Evolutionary conservation across 2,797 vertebrate genomes (phyloP), one percentile per base, ranked within the genome.

Genomic region (Falco concolor): DNA sequence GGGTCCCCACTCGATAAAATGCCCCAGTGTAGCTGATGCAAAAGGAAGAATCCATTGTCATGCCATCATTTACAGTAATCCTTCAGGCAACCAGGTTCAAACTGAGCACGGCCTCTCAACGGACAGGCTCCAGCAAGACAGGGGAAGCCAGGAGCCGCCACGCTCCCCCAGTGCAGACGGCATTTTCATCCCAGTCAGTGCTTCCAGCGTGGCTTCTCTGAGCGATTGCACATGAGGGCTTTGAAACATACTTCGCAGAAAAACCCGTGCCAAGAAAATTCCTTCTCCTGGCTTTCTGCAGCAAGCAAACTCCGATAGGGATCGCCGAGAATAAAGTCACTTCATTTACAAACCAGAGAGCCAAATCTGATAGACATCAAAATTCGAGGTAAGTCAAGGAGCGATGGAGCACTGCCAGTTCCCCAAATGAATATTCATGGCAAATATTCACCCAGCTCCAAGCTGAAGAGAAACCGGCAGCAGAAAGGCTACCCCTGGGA

Each of bases 351-450:
- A 90, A 85, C 22, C 5, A 2, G 81, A 70, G 89, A 95, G 90
- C 87, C 87, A 89, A 34, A 84, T 36, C 82, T 80, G 93, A 94
- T 80, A 80, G 76, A 61, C 76, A 74, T 57, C 78, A 77, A 80
- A 60, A 85, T 36, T 18, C 8, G 28, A 91, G 87, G 89, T 87
- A 74, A 93, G 82, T 74, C 89, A 75, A 90, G 88, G 76, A 93
- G 87, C 0, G 12, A 32, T 79, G 86, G 93, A 95, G 72, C 12
- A 10, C 90, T 76, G 92, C 95, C 95, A 93, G 92, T 0, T 93
- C 78, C 68, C 69, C 59, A 25, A 5, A 89, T 91, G 84, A 95
- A 96, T 94, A 96, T 91, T 92, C 89, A 93, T 60, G 47, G 50
- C 8, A 23, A 76, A 53, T 13, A 64, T 45, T 87, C 78, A 30